Evolutionary conservation across 2,888 invertebrate species (phyloP), one percentile per base, ranked within the genome.

Genomic region (Platycheirus rosarum): DNA sequence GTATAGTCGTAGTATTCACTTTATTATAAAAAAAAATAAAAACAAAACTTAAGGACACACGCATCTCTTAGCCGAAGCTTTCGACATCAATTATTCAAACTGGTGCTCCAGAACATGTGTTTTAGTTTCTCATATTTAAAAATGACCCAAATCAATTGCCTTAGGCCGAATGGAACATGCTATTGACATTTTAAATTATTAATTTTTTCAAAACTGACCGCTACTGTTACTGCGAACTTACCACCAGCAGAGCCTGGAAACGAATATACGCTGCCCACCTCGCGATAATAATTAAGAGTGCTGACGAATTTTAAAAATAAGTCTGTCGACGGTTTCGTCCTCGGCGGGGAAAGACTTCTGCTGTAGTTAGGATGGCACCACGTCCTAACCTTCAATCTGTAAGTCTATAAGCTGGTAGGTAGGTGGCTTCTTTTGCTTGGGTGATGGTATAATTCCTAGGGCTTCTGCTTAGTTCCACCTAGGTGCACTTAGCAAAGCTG

Each of bases 71-170:
- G 29, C 42, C 42, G 32, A 55, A 48, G 16, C 46, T 69, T 49
- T 32, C 14, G 8, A 7, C 14, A 66, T 80, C n/a, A 66, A 66
- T 76, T 62, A 76, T 80, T 80, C 16, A 80, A 70, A 60, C 23
- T 23, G 29, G 42, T 42, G 26, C 7, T 7, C n/a, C 40, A 42
- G 42, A 40, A 60, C 82, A 82, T 77, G 63, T 82, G 82, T 69
- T 77, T 57, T 7, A 73, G 68, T 71, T 82, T 82, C 82, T 68
- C 82, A 82, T 63, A 57, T 71, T 82, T 77, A 68, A 82, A 82
- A 73, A 32, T 69, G 71, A 82, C 71, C 63, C 46, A 77, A 77
- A 68, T 68, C 68, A 63, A 68, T 57, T 49, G 53, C 20, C 13
- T 44, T 6, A 16, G 29, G 32, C 26, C 44, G 26, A 32, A 44